Percentiles rank a stretch among this genome's conserved stretches.
Conservation (phyloP, 92 coral and sea anemone genomes). For the Plumapathes pennacea region DNA sequence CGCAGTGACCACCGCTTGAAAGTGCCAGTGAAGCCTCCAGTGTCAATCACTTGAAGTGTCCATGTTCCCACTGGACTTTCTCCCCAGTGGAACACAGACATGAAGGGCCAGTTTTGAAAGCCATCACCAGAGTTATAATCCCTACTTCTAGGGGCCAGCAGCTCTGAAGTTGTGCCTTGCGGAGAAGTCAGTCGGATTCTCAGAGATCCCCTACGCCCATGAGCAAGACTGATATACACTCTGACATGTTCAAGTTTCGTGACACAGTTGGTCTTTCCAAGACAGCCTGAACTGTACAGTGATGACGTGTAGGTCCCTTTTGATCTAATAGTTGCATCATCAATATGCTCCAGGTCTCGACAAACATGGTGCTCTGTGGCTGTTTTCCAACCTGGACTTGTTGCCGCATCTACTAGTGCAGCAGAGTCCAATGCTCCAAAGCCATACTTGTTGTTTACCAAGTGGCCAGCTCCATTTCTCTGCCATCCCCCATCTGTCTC, state of each 20-base stretch:
- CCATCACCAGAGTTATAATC: conserved; percentile 78
- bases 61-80: conserved; percentile 91
- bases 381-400: conserved; percentile 67
- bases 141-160: conserved; percentile 66
- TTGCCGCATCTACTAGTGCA: conserved; percentile 79
- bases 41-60: conserved; percentile 73
- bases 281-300: conserved; percentile 65
- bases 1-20: conserved; percentile 84
- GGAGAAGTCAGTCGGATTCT: conserved; percentile 83
- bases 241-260: conserved; percentile 87
- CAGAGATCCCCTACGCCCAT: conserved; percentile 79
- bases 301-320: conserved; percentile 53
- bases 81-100: conserved; percentile 98
- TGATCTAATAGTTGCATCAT: conserved; percentile 47
- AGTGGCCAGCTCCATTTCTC: conserved; percentile 78
- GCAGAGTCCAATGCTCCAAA: conserved; percentile 93
- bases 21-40: conserved; percentile 47
- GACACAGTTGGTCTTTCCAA: conserved; percentile 57
- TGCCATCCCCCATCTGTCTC: conserved; percentile 73
- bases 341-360: conserved; percentile 59
- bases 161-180: conserved; percentile 77
- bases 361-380: conserved; percentile 86
- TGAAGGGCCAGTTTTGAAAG: conserved; percentile 93
- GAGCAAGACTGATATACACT: conserved; percentile 73
- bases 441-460: conserved; percentile 92